phyloP scores from a whole-genome alignment of 2,888 invertebrate species.

The Dusona sp. region DNA sequence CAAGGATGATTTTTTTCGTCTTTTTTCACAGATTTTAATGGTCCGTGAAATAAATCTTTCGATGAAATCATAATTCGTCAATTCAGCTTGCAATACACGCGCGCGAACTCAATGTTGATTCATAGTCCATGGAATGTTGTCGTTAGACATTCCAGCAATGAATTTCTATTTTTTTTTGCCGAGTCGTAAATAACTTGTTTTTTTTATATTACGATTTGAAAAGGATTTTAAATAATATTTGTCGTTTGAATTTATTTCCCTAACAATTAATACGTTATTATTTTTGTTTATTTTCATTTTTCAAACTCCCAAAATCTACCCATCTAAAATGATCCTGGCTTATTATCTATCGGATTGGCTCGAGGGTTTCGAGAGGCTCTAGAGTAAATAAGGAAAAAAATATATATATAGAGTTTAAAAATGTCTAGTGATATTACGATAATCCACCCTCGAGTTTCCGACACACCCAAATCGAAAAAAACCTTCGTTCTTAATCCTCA shows the following conservation, averaged over 20 bases:
- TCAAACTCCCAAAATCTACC: background rate
- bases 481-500: background rate
- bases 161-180: background rate
- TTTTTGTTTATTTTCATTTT: background rate
- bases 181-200: background rate
- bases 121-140: background rate
- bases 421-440: conserved; percentile 8
- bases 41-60: background rate
- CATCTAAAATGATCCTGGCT: background rate
- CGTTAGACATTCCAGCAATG: conserved; percentile 6
- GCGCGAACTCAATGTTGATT: background rate
- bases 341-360: conserved; percentile 13
- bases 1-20: background rate
- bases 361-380: conserved; percentile 29
- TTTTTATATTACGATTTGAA: background rate
- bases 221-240: background rate
- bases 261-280: background rate
- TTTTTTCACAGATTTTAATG: background rate
- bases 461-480: conserved; percentile 16
- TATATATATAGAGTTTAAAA: conserved; percentile 4
- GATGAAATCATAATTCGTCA: conserved; percentile 24
- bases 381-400: conserved; percentile 19
- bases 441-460: conserved; percentile 23
- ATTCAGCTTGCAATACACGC: conserved; percentile 1
- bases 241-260: background rate